phyloP scores from a whole-genome alignment of 1,140 invertebrate species.

The Scaptomyza montana region DNA sequence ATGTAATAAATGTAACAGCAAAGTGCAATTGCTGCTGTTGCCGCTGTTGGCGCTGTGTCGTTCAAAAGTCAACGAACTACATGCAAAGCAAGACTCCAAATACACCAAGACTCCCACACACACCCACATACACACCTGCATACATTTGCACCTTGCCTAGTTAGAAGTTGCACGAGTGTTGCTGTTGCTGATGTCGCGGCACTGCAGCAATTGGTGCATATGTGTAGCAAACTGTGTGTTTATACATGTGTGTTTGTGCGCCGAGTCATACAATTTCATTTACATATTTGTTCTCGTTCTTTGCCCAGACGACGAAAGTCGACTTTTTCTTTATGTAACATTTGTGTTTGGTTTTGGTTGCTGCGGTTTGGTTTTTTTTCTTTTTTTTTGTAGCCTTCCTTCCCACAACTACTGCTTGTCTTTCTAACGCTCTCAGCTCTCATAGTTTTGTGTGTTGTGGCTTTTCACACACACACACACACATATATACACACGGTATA shows the following conservation, averaged over 20 bases:
- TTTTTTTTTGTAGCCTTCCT: conserved; percentile 68
- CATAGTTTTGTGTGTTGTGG: conserved; percentile 57
- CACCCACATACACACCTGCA: conserved; percentile 30
- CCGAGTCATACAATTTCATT: conserved; percentile 77
- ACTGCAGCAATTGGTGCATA: conserved; percentile 56
- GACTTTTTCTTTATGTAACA: conserved; percentile 78
- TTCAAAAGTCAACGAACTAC: conserved; percentile 81
- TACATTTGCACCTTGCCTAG: conserved; percentile 69
- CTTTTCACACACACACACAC: conserved; percentile 41
- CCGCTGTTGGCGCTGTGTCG: conserved; percentile 24
- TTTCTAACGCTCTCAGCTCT: not conserved
- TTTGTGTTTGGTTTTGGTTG: conserved; percentile 78
- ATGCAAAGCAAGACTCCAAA: conserved; percentile 58
- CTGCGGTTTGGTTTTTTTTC: conserved; percentile 78
- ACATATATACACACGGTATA: conserved; percentile 14
- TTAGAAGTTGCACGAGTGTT: conserved; percentile 64
- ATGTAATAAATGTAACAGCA: conserved; percentile 79
- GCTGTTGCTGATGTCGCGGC: conserved; percentile 44
- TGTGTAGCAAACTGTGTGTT: conserved; percentile 25
- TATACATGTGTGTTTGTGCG: conserved; percentile 35
- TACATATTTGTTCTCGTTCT: conserved; percentile 76
- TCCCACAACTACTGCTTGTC: not conserved
- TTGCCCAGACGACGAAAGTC: conserved; percentile 68
- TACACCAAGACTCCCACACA: conserved; percentile 15
- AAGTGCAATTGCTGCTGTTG: conserved; percentile 61